A percentile compares a stretch with the other conserved stretches of the same genome.
These are phyloP conservation scores for Peucedramus taeniatus DNA, from an alignment of 2,113 vertebrate genomes.

Conservation along the genomic window DNA sequence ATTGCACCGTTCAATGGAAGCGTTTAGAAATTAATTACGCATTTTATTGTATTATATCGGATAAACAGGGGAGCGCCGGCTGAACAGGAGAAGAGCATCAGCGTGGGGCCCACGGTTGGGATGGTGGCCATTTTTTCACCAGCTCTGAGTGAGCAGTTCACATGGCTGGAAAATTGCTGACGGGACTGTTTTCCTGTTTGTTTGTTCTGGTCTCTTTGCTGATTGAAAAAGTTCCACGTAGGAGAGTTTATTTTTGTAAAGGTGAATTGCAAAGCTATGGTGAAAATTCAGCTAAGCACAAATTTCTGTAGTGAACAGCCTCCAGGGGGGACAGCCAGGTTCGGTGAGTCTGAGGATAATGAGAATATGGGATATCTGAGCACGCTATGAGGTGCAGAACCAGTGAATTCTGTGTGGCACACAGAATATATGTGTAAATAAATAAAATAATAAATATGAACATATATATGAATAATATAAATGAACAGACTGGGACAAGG, in stretches of 20 bases:
- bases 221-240: conserved; percentile 50
- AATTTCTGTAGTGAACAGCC: conserved; percentile 41
- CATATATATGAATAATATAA: too few species aligned
- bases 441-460: too few species aligned
- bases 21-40: conserved; percentile 88
- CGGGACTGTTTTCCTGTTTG: conserved; percentile 17
- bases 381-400: neutral
- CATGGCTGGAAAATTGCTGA: conserved; percentile 32
- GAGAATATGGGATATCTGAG: neutral
- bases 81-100: conserved; percentile 49
- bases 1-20: conserved; percentile 81
- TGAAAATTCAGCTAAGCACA: conserved; percentile 62
- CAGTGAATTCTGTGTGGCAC: neutral
- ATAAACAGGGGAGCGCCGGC: conserved; percentile 73
- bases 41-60: conserved; percentile 84
- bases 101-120: neutral
- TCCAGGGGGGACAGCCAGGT: conserved; percentile 1
- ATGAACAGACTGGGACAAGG: neutral
- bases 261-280: conserved; percentile 55
- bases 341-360: neutral
- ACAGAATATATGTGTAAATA: too few species aligned
- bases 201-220: conserved; percentile 60
- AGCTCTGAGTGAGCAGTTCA: neutral
- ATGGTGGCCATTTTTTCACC: neutral
- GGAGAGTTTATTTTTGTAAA: conserved; percentile 67